Percentiles rank a stretch among this genome's conserved stretches.
phyloP scores from a whole-genome alignment of 2,113 vertebrate species.

The Piaya cayana region DNA sequence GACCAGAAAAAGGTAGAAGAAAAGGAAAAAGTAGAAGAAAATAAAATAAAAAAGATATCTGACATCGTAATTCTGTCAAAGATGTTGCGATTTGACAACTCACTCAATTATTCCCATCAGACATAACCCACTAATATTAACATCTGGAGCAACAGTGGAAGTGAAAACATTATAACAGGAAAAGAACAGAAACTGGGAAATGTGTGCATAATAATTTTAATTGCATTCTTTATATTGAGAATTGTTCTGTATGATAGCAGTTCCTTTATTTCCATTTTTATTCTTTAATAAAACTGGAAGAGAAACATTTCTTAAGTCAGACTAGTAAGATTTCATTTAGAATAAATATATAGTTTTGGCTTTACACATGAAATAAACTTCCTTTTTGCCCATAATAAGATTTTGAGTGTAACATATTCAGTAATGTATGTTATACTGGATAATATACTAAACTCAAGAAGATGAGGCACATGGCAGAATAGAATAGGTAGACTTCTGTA shows the following conservation, averaged over 20 bases:
- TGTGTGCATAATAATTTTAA: background rate
- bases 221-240: background rate
- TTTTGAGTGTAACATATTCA: background rate
- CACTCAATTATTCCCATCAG: background rate
- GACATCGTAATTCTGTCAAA: background rate
- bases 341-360: background rate
- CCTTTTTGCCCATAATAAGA: background rate
- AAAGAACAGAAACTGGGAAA: background rate
- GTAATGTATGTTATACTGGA: background rate
- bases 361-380: background rate
- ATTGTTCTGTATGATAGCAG: background rate
- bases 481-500: background rate
- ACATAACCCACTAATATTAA: background rate
- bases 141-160: background rate
- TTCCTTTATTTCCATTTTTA: background rate
- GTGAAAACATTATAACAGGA: background rate
- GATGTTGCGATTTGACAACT: background rate
- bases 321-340: background rate
- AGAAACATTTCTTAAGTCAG: background rate
- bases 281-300: background rate
- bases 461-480: slow-evolving; percentile 13
- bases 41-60: too few relatives aligned
- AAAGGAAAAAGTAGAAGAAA: too few relatives aligned
- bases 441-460: slow-evolving; percentile 10
- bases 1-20: accelerated